Percentiles rank a stretch among this genome's conserved stretches.
These are phyloP conservation scores for Exaiptasia diaphana DNA, from an alignment of 64 coral and sea anemone genomes.

Conservation along the genomic window DNA sequence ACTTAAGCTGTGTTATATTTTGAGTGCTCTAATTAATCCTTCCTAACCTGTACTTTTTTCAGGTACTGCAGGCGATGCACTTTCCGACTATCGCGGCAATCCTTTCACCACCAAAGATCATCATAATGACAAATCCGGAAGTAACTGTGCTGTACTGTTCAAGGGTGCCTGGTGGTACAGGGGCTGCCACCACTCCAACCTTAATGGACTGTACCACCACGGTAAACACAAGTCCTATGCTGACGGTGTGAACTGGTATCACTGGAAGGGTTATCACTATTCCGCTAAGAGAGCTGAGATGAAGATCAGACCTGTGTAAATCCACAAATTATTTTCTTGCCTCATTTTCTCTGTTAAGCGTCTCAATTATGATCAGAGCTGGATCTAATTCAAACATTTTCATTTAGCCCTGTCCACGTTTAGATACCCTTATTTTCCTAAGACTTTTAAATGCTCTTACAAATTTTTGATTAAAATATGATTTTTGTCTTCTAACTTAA, in stretches of 20 bases:
- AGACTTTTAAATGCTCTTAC: too few species aligned
- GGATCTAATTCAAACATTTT: too few species aligned
- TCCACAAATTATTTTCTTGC: too few species aligned
- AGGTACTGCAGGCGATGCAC: not conserved
- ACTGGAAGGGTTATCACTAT: not conserved
- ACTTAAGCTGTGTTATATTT: too few species aligned
- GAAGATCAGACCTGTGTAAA: constrained; percentile 22
- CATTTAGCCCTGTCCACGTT: too few species aligned
- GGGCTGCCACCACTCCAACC: not conserved
- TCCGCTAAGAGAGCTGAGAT: not conserved
- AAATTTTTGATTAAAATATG: too few species aligned
- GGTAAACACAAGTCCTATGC: not conserved
- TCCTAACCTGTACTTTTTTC: too few species aligned
- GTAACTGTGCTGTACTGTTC: not conserved
- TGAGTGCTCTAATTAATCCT: too few species aligned
- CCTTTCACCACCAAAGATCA: not conserved
- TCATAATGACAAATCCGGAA: not conserved
- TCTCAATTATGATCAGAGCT: too few species aligned
- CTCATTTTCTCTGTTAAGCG: too few species aligned
- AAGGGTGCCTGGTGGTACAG: constrained; percentile 2
- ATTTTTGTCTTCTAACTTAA: too few species aligned
- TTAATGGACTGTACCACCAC: constrained; percentile 7
- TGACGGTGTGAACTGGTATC: not conserved
- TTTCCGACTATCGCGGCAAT: not conserved
- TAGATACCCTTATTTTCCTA: too few species aligned